Evolutionary conservation across 2,888 invertebrate genomes (phyloP).

Genomic region (Aspidiotus destructor): DNA sequence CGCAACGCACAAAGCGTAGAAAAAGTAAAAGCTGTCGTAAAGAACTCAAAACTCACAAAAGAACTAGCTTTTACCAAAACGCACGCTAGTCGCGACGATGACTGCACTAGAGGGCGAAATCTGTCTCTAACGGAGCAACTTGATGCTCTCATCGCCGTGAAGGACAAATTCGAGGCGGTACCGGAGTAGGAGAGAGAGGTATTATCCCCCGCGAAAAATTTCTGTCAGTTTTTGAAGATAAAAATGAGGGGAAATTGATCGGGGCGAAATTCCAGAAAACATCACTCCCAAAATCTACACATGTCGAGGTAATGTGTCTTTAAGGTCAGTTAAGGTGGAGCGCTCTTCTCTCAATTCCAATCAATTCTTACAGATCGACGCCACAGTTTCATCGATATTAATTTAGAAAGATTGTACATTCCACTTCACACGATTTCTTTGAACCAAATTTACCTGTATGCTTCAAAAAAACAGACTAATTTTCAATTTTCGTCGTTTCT

Average conservation of each 20-base stretch:
- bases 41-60: no score
- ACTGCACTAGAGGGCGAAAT: not conserved
- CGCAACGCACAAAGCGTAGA: not conserved
- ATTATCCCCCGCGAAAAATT: not conserved
- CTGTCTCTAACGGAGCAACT: not conserved
- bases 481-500: no score
- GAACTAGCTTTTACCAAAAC: not conserved
- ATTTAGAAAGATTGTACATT: not conserved
- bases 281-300: not conserved
- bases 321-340: not conserved
- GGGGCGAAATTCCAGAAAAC: constrained; percentile 1
- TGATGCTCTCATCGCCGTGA: not conserved
- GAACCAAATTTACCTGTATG: no score
- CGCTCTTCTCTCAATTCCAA: constrained; percentile 3
- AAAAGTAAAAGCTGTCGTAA: no score
- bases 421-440: not conserved
- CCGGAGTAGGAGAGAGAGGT: not conserved
- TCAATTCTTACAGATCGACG: no score
- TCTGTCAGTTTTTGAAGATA: not conserved
- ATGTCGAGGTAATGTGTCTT: not conserved
- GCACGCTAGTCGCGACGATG: not conserved
- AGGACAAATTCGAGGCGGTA: not conserved
- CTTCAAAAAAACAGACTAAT: no score
- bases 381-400: no score
- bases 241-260: not conserved